Conservation (phyloP, 2,797 vertebrate genomes). For the Lateolabrax maculatus region DNA sequence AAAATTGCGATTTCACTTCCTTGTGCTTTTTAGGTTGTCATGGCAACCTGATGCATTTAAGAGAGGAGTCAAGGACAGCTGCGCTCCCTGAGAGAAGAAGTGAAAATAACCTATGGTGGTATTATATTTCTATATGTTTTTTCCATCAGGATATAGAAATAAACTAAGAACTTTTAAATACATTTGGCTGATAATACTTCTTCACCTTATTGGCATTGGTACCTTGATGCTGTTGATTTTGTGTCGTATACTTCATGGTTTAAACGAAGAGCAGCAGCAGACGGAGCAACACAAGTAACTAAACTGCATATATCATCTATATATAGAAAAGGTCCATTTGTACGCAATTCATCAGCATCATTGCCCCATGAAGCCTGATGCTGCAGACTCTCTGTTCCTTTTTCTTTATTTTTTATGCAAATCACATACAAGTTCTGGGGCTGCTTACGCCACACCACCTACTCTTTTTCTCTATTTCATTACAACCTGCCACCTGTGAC, state of each 20-base stretch:
- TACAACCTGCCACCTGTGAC: constrained; percentile 17
- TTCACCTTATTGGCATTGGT: neutral
- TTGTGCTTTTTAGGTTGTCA: constrained; percentile 36
- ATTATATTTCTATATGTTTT: neutral
- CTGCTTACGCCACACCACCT: constrained; percentile 40
- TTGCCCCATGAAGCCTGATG: neutral
- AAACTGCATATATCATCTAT: constrained; percentile 31
- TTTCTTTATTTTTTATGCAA: constrained; percentile 53
- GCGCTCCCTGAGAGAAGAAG: neutral
- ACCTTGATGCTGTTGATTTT: neutral
- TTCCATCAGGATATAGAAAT: neutral
- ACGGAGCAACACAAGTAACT: neutral
- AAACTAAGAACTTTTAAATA: neutral
- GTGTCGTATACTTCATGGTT: neutral
- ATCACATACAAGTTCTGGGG: constrained; percentile 45
- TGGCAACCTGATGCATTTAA: constrained; percentile 35
- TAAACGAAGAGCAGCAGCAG: constrained; percentile 19
- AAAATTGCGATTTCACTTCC: neutral
- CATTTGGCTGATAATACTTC: neutral
- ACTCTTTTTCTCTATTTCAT: constrained; percentile 36
- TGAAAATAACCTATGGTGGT: neutral
- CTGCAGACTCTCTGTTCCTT: neutral
- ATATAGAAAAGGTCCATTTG: constrained; percentile 22
- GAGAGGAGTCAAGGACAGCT: neutral
- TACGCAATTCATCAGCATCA: neutral